phyloP scores from a whole-genome alignment of 2,888 invertebrate genomes.

The Cepaea hortensis region DNA sequence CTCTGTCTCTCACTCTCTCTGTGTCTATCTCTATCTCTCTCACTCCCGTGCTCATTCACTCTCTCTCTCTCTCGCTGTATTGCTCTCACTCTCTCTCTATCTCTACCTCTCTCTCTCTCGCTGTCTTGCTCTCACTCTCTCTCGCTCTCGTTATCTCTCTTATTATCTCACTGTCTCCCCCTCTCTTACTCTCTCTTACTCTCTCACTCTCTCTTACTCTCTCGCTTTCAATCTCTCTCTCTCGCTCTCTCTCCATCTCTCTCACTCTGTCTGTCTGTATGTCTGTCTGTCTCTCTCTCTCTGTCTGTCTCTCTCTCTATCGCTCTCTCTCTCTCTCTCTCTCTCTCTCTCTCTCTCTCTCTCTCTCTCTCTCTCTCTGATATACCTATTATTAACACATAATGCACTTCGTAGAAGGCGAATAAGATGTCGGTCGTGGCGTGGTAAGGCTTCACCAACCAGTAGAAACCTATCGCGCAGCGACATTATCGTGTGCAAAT shows the following conservation, averaged over 20 bases:
- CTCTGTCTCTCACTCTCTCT: not conserved
- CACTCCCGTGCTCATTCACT: not conserved
- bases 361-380: too few species aligned
- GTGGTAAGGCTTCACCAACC: too few species aligned
- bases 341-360: too few species aligned
- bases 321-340: too few species aligned
- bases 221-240: too few species aligned
- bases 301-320: too few species aligned
- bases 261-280: too few species aligned
- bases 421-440: too few species aligned
- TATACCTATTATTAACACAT: not conserved
- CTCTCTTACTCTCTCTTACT: not conserved
- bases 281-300: too few species aligned
- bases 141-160: not conserved
- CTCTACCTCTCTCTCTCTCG: not conserved
- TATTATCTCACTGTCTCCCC: not conserved
- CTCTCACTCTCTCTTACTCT: not conserved
- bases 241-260: too few species aligned
- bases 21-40: not conserved
- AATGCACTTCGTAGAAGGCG: not conserved
- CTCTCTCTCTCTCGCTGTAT: not conserved
- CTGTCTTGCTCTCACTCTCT: not conserved
- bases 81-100: constrained; percentile 4
- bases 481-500: too few species aligned
- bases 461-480: too few species aligned